A percentile compares a stretch with the other conserved stretches of the same genome.
Conservation (phyloP, 1,140 invertebrate species). For the Monochamus saltuarius region DNA sequence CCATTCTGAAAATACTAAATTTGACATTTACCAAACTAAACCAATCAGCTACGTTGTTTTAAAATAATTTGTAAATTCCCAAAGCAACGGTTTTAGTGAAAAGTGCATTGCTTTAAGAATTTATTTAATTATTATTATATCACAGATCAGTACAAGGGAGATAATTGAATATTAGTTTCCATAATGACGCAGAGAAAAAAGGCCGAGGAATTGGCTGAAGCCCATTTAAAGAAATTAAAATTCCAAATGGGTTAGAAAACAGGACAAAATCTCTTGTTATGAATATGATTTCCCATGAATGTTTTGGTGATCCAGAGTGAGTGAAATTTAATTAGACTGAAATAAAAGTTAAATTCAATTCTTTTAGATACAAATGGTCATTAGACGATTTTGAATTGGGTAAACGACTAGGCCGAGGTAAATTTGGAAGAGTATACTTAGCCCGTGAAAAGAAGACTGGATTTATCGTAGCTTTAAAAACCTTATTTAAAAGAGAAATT, state of each 20-base stretch:
- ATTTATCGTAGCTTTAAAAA: constrained; percentile 89
- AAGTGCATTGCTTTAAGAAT: too few relatives aligned
- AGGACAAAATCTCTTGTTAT: constrained; percentile 34
- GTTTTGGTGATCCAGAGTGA: constrained; percentile 48
- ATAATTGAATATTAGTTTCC: too few relatives aligned
- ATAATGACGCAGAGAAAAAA: constrained; percentile 7
- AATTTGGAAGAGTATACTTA: constrained; percentile 91
- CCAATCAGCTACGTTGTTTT: too few relatives aligned
- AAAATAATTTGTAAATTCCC: too few relatives aligned
- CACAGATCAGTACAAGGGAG: too few relatives aligned
- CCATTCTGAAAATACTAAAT: too few relatives aligned
- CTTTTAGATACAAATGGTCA: constrained; percentile 70
- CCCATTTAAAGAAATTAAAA: constrained; percentile 29
- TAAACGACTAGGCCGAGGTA: constrained; percentile 79
- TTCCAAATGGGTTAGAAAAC: constrained; percentile 24
- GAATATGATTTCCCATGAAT: constrained; percentile 55
- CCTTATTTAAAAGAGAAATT: constrained; percentile 85
- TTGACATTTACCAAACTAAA: too few relatives aligned
- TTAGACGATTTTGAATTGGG: constrained; percentile 85
- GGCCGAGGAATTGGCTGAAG: constrained; percentile 21
- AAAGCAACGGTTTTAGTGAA: too few relatives aligned
- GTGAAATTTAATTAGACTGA: constrained; percentile 12
- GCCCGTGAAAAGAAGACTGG: constrained; percentile 83
- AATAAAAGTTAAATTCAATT: constrained; percentile 10
- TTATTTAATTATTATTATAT: too few relatives aligned